These are phyloP conservation scores for Drosophila cognata DNA, from an alignment of 2,888 invertebrate genomes.

Conservation along the genomic window DNA sequence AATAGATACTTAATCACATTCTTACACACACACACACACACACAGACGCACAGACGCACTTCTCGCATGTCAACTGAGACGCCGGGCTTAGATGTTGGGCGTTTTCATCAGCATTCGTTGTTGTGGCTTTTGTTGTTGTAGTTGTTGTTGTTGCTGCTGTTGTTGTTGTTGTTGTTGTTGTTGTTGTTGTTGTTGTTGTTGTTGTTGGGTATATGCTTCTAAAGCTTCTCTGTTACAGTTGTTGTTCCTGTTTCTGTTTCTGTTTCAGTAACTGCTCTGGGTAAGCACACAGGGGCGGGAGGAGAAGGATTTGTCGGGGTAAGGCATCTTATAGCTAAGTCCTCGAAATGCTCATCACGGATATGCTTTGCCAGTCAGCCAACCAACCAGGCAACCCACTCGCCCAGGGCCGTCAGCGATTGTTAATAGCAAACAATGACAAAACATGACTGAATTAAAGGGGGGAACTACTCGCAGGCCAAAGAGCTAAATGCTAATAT, in stretches of 20 bases:
- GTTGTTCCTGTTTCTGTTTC: conserved; percentile 25
- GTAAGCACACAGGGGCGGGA: background rate
- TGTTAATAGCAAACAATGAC: conserved; percentile 62
- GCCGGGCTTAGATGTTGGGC: conserved; percentile 47
- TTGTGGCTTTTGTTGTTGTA: conserved; percentile 39
- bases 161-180: conserved; percentile 29
- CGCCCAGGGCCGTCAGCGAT: conserved; percentile 22
- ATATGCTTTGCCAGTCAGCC: conserved; percentile 36
- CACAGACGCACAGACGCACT: conserved; percentile 15
- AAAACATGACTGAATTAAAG: conserved; percentile 64
- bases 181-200: conserved; percentile 33
- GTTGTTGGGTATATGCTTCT: conserved; percentile 45
- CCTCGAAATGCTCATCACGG: conserved; percentile 64
- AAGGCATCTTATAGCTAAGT: conserved; percentile 64
- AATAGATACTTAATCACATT: conserved; percentile 61
- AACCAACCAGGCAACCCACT: background rate
- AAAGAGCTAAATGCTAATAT: conserved; percentile 16
- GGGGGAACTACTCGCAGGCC: conserved; percentile 49
- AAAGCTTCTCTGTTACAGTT: conserved; percentile 43
- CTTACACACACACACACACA: conserved; percentile 15
- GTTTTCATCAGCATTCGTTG: conserved; percentile 36
- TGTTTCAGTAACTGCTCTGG: conserved; percentile 9
- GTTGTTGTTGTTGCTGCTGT: conserved; percentile 38
- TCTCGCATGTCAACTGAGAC: conserved; percentile 52
- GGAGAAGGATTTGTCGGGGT: background rate